Evolutionary conservation across 2,113 vertebrate species (phyloP), one percentile per base, ranked within the genome.

Genomic region (Synodontis membranacea): DNA sequence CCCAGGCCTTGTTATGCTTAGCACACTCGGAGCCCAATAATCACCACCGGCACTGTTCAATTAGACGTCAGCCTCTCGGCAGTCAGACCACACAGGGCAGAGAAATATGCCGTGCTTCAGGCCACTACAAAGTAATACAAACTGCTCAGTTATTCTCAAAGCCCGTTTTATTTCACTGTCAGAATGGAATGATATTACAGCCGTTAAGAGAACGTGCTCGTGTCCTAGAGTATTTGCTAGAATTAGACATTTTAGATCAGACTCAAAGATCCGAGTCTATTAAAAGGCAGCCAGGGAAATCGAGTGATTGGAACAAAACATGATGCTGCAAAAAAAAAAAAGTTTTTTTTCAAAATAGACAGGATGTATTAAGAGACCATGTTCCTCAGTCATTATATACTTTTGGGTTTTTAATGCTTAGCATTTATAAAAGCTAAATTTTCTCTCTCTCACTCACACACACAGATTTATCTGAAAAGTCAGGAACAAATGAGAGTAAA

Each of bases 21-120:
- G 70, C 85, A 70, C 50, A 74, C 85, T 91, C 50, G 25, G 48
- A 19, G 4, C 31, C 62, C 44, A 28, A 48, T 76, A 78, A 86
- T 90, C 83, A 87, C 60, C 70, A 85, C 85, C 84, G 76, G 84
- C 48, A 39, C 82, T 80, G 90, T 91, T 92, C 85, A 91, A 93
- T 92, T 90, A 90, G 87, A 44, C 83, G 87, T 89, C 75, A 88
- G 82, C 82, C 62, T 90, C 78, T 88, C 64, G 82, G 89, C 86
- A 90, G 88, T 91, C 90, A 15, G 92, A 92, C 89, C 90, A 83
- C 48, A 86, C 84, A 23, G 31, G 78, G 82, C 42, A 91, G 88
- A 90, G 88, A 94, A 90, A 88, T 76, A 85, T 50, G 75, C 88
- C 64, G 68, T 52, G 62, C 88, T 84, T 66, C 44, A 44, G 85